phyloP scores from a whole-genome alignment of 2,888 invertebrate genomes.

The Mycalesis mineus region DNA sequence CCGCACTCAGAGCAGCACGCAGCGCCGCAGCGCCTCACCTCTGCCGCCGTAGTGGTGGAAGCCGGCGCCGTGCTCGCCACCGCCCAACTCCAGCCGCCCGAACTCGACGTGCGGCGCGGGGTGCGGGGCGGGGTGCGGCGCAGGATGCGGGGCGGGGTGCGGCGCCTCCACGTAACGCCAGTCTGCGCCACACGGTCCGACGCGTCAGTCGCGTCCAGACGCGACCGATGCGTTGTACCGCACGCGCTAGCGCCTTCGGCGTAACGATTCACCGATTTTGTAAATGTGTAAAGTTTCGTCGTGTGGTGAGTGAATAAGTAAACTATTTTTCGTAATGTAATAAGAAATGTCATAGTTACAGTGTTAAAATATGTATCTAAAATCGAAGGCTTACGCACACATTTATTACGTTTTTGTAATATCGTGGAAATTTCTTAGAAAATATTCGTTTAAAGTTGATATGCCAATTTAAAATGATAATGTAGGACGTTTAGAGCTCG shows the following conservation, averaged over 20 bases:
- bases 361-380: too few relatives aligned
- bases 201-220: background rate
- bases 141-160: conserved; percentile 34
- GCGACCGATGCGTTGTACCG: background rate
- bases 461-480: too few relatives aligned
- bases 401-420: too few relatives aligned
- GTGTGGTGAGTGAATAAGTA: too few relatives aligned
- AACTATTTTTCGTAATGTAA: too few relatives aligned
- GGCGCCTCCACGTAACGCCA: conserved; percentile 56
- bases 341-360: too few relatives aligned
- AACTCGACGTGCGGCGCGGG: background rate
- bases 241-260: conserved; percentile 21
- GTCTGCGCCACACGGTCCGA: conserved; percentile 37
- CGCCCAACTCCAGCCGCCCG: background rate
- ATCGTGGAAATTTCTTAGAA: too few relatives aligned
- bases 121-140: conserved; percentile 23
- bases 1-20: background rate
- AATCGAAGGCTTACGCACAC: too few relatives aligned
- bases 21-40: conserved; percentile 15
- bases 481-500: too few relatives aligned
- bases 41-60: background rate
- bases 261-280: conserved; percentile 22
- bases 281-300: background rate
- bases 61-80: conserved; percentile 11
- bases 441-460: too few relatives aligned